Percentiles rank a stretch among this genome's conserved stretches.
phyloP scores from a whole-genome alignment of 2,888 invertebrate species.

The Helicoverpa assulta region DNA sequence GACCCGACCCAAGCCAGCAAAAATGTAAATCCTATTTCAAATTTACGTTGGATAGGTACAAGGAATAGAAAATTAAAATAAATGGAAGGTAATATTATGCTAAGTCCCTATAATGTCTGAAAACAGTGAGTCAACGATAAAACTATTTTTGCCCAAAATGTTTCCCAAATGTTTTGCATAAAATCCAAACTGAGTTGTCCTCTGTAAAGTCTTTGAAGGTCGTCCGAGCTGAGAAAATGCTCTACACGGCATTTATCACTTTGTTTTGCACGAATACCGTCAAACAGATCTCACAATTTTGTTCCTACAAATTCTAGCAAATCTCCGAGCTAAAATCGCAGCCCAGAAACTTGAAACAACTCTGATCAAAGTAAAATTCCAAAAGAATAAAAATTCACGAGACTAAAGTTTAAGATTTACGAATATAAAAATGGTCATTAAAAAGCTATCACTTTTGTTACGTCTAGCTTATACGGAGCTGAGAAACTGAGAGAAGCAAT shows the following conservation, averaged over 20 bases:
- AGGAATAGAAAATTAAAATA: slow-evolving; percentile 31
- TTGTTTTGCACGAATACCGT: slow-evolving; percentile 31
- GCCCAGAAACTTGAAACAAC: slow-evolving; percentile 26
- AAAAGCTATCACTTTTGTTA: slow-evolving; percentile 61
- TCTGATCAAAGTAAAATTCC: slow-evolving; percentile 40
- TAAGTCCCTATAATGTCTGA: slow-evolving; percentile 16
- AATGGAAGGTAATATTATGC: slow-evolving; percentile 6
- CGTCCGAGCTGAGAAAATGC: slow-evolving; percentile 6
- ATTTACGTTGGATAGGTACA: slow-evolving; percentile 8
- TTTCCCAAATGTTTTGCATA: slow-evolving; percentile 14
- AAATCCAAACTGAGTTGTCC: slow-evolving; percentile 22
- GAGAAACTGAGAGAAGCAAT: slow-evolving; percentile 64
- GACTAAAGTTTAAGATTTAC: slow-evolving; percentile 29
- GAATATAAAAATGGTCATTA: slow-evolving; percentile 62
- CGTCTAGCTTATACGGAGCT: slow-evolving; percentile 56
- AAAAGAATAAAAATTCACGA: slow-evolving; percentile 36
- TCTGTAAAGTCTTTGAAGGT: slow-evolving; percentile 24
- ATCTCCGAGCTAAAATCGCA: slow-evolving; percentile 26
- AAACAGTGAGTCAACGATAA: slow-evolving; percentile 17
- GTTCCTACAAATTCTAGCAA: slow-evolving; percentile 26
- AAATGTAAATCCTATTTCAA: slow-evolving; percentile 34
- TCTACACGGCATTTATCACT: slow-evolving; percentile 44
- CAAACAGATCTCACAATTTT: slow-evolving; percentile 34
- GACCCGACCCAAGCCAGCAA: slow-evolving; percentile 29
- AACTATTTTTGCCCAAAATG: slow-evolving; percentile 18